phyloP scores from a whole-genome alignment of 2,888 invertebrate species.

The Ectemnius continuus region DNA sequence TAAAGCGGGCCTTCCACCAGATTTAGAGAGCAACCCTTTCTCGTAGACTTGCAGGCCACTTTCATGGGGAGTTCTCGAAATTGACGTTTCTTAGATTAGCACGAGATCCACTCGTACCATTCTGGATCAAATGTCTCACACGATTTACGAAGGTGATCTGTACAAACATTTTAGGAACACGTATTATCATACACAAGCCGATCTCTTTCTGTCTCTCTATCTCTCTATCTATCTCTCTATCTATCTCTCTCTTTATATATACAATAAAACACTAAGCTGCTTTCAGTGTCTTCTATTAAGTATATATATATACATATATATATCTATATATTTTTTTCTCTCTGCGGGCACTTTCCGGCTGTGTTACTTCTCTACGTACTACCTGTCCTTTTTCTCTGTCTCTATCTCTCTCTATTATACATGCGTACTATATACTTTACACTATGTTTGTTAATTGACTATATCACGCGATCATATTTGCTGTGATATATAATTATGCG shows the following conservation, averaged over 20 bases:
- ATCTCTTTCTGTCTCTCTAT: constrained; percentile 24
- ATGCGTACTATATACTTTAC: constrained; percentile 49
- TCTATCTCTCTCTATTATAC: constrained; percentile 63
- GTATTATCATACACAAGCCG: constrained; percentile 40
- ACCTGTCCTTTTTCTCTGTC: constrained; percentile 68
- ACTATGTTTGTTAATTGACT: constrained; percentile 56
- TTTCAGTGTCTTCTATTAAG: constrained; percentile 76
- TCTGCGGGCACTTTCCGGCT: constrained; percentile 68
- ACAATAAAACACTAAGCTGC: constrained; percentile 76
- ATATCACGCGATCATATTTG: constrained; percentile 52
- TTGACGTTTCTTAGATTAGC: constrained; percentile 8
- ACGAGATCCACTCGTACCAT: constrained; percentile 13
- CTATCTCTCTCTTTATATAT: constrained; percentile 46
- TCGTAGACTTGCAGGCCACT: constrained; percentile 10
- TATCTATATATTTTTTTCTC: constrained; percentile 61
- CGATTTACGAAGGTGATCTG: constrained; percentile 27
- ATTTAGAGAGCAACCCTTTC: not conserved
- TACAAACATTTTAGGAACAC: constrained; percentile 37
- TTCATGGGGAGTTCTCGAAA: constrained; percentile 26
- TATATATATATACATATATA: constrained; percentile 44
- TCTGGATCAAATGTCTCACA: constrained; percentile 17
- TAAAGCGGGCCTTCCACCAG: not conserved
- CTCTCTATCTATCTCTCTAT: constrained; percentile 21
- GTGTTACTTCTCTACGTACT: constrained; percentile 66
- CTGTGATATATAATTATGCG: constrained; percentile 50